Evolutionary conservation across 2,113 vertebrate species (phyloP).

Genomic region (Pyrgilauda ruficollis): DNA sequence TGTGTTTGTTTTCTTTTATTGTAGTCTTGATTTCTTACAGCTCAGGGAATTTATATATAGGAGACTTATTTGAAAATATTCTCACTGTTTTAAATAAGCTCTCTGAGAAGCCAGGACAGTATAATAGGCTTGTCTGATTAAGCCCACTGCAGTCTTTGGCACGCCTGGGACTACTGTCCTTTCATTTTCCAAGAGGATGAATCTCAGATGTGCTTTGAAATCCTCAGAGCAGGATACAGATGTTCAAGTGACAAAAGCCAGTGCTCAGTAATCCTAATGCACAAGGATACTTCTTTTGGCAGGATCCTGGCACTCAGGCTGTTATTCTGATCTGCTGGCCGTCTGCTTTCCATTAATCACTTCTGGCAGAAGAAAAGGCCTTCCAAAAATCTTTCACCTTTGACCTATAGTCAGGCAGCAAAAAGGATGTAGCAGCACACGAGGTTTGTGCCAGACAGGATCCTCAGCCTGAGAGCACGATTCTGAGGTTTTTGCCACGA

Average conservation of each 20-base stretch:
- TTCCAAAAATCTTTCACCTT: conserved; percentile 21
- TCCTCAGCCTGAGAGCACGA: neutral
- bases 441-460: neutral
- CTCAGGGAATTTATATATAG: neutral
- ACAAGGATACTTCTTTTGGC: neutral
- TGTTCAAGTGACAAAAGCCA: neutral
- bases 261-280: neutral
- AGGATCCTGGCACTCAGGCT: neutral
- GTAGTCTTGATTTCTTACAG: neutral
- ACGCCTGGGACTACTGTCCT: neutral
- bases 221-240: neutral
- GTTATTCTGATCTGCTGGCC: neutral
- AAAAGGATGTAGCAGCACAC: neutral
- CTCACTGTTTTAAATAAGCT: neutral
- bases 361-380: neutral
- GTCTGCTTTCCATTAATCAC: conserved; percentile 29
- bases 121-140: neutral
- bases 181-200: conserved; percentile 6
- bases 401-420: neutral
- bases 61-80: neutral
- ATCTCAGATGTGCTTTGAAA: neutral
- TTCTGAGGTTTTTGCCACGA: neutral
- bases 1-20: neutral
- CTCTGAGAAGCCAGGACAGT: neutral
- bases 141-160: neutral